Conservation (phyloP, 2,888 invertebrate species). For the Ormyrus rosae region DNA sequence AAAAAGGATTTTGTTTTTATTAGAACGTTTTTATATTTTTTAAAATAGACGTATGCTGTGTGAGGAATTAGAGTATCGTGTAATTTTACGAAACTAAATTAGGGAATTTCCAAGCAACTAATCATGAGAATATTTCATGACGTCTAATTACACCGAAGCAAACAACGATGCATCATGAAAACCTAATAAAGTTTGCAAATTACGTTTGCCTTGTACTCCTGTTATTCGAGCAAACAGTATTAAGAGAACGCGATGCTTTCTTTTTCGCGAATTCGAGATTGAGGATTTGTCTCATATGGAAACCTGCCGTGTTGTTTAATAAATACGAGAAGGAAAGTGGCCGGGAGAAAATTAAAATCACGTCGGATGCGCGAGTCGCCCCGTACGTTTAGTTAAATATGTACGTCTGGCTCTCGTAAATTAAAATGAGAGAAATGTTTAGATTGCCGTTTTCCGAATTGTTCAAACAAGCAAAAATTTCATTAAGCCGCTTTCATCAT, state of each 20-base stretch:
- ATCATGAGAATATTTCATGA: too few species aligned
- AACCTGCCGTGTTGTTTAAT: constrained; percentile 22
- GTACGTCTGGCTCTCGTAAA: constrained; percentile 5
- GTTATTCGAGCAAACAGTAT: not conserved
- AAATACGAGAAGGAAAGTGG: constrained; percentile 16
- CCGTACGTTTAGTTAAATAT: not conserved
- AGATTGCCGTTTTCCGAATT: constrained; percentile 31
- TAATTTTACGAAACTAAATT: too few species aligned
- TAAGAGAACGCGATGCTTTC: not conserved
- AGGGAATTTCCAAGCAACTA: too few species aligned
- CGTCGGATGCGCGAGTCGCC: constrained; percentile 10
- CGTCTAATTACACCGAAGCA: too few species aligned
- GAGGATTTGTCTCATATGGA: not conserved
- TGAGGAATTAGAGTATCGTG: too few species aligned
- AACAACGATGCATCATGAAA: too few species aligned
- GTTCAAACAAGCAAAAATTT: constrained; percentile 37
- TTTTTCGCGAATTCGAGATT: not conserved
- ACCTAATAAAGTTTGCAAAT: too few species aligned
- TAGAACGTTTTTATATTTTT: too few species aligned
- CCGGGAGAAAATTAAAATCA: constrained; percentile 42
- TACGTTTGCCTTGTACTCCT: too few species aligned
- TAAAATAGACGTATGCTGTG: too few species aligned
- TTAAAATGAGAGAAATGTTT: constrained; percentile 39
- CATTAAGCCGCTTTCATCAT: constrained; percentile 26
- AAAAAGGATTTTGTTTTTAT: too few species aligned